Evolutionary conservation across 1,140 invertebrate genomes (phyloP), one percentile per base, ranked within the genome.

Genomic region (Drosophila pruinosa): DNA sequence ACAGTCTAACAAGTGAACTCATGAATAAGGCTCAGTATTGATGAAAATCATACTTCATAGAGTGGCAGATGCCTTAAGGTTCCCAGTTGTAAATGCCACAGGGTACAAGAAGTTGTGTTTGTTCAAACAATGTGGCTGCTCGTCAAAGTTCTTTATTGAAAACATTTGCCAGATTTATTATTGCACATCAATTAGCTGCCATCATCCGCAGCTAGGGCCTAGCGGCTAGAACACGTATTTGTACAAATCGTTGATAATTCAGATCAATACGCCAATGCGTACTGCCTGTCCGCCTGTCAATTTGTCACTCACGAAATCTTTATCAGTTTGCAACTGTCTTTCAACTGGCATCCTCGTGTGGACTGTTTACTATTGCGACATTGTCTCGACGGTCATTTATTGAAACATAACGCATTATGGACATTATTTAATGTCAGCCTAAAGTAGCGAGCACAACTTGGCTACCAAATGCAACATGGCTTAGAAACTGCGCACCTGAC

Each of bases 401-500:
- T 85, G 81, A 86, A 88, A 83, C 78, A 79, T 73, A 81, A 86
- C 68, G 76, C 76, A 75, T 71, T 70, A 59, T 59, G 72, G 70
- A 68, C 71, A 89, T 89, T 89, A 85, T 89, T 89, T 81, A 89
- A 75, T 85, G 86, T 89, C 80, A 86, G 45, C n/a, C 21, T 47
- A 47, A 28, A 50, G 47, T 15, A 12, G 4, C n/a, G 31, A n/a
- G n/a, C n/a, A n/a, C n/a, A 43, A 43, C 17, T 43, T 26, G 14
- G 52, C 38, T 47, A 50, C 41, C 54, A 50, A 48, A 4, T 67
- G 56, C 63, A 67, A 28, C 47, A 34, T 43, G 24, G 17, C 56
- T 45, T 58, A 58, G 56, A 52, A 47, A 14, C 54, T 31, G 41
- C 41, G 22, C 53, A 56, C 36, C 53, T 15, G 38, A 28, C 53